Evolutionary conservation across 2,113 vertebrate genomes (phyloP).

Genomic region (Puma concolor): DNA sequence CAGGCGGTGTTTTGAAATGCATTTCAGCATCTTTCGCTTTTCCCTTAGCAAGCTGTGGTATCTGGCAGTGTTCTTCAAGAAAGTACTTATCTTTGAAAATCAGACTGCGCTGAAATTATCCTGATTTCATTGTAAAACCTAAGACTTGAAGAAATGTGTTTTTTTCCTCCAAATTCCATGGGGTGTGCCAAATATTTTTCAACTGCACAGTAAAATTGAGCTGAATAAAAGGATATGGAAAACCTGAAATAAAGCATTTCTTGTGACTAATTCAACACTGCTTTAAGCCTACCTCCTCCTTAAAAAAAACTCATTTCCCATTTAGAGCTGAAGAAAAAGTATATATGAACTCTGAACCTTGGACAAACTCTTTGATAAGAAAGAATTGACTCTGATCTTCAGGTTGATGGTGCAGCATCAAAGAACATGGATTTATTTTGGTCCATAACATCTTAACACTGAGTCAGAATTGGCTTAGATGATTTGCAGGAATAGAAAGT

Average conservation of each 20-base stretch:
- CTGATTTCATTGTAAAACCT: background rate
- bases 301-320: constrained; percentile 36
- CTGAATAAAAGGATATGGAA: constrained; percentile 43
- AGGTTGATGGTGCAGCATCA: background rate
- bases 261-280: constrained; percentile 45
- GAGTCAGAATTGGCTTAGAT: background rate
- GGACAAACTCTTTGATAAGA: constrained; percentile 9
- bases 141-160: background rate
- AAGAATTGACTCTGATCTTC: constrained; percentile 25
- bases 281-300: constrained; percentile 19
- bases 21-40: constrained; percentile 30
- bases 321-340: constrained; percentile 30
- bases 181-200: background rate
- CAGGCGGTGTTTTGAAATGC: background rate
- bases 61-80: constrained; percentile 31
- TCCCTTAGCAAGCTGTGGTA: background rate
- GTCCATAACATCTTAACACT: background rate
- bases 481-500: background rate
- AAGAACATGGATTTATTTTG: constrained; percentile 1
- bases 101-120: constrained; percentile 36
- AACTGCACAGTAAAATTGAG: background rate
- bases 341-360: constrained; percentile 51
- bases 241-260: constrained; percentile 52
- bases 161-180: background rate
- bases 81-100: constrained; percentile 61